Evolutionary conservation across 2,113 vertebrate species (phyloP).

Genomic region (Formicarius rufipectus): DNA sequence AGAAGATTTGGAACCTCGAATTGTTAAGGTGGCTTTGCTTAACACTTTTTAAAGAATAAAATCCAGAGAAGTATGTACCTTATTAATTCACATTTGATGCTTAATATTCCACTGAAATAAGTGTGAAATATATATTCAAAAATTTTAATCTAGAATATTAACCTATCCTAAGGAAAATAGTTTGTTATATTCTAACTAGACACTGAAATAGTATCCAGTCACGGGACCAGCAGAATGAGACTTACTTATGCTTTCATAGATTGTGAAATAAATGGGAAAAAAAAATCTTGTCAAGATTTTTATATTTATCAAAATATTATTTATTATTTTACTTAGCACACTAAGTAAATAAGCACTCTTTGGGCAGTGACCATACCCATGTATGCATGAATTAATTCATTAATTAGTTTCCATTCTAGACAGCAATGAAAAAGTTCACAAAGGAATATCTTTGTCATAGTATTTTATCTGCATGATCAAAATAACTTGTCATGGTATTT

Average conservation of each 20-base stretch:
- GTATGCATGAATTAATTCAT: not conserved
- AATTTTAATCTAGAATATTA: not conserved
- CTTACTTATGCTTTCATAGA: rapidly evolving
- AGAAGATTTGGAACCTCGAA: not conserved
- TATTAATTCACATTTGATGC: not conserved
- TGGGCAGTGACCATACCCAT: rapidly evolving
- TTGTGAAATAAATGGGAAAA: not conserved
- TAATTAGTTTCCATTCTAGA: not conserved
- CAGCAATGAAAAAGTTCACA: not conserved
- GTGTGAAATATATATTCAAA: not conserved
- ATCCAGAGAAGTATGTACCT: not conserved
- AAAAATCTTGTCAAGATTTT: not conserved
- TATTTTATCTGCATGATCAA: not conserved
- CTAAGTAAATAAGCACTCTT: not conserved
- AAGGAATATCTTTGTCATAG: not conserved
- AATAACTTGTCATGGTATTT: not conserved
- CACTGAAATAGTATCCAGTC: not conserved
- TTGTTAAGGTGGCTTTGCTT: not conserved
- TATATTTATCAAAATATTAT: not conserved
- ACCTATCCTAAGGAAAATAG: not conserved
- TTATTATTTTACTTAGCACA: not conserved
- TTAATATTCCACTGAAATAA: not conserved
- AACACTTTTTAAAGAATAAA: not conserved
- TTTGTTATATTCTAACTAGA: not conserved
- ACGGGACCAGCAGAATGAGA: not conserved